Evolutionary conservation across 2,888 invertebrate genomes (phyloP), one percentile per base, ranked within the genome.

Genomic region (Idaea dimidiata): DNA sequence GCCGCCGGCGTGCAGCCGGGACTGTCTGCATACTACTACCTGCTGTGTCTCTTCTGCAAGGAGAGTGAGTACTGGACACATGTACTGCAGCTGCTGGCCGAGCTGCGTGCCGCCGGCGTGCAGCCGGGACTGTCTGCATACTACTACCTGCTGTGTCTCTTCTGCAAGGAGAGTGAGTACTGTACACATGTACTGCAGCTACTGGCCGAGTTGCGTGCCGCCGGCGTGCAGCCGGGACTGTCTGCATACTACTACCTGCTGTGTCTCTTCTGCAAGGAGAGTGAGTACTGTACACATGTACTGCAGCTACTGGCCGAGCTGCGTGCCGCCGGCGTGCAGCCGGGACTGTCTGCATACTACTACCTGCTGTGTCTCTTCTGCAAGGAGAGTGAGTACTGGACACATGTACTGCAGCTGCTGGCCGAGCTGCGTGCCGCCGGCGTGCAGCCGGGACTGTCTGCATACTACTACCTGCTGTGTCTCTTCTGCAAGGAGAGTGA

Each of bases 121-220:
- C 93, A 95, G 75, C 97, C 97, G 0, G 95, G 95, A 17, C 87
- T 98, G 7, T 95, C 95, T 0, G 94, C 96, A 0, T 98, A 96
- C 88, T 95, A 95, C 81, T 95, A 95, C 76, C 77, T 97, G 0
- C 83, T 98, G 16, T 93, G 93, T 59, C 93, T 95, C 58, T 96
- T 95, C 80, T 96, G 95, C 76, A 94, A 94, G 79, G 95, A 96
- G 66, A 92, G 97, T 94, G 86, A 94, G 94, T 89, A 65, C 17
- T n/a, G 2, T 24, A 24, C 94, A 91, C 70, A 79, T n/a, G n/a
- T n/a, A 0, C 60, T 87, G n/a, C 82, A 85, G 66, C 66, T 88
- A 0, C n/a, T 91, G 0, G 84, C 89, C 0, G 92, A 92, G 64
- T 88, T 91, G 81, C 70, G 94, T 90, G 70, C 79, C 81, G 10